A percentile compares a stretch with the other conserved stretches of the same genome.
Conservation (phyloP, 2,797 vertebrate species). For the Acipenser ruthenus region DNA sequence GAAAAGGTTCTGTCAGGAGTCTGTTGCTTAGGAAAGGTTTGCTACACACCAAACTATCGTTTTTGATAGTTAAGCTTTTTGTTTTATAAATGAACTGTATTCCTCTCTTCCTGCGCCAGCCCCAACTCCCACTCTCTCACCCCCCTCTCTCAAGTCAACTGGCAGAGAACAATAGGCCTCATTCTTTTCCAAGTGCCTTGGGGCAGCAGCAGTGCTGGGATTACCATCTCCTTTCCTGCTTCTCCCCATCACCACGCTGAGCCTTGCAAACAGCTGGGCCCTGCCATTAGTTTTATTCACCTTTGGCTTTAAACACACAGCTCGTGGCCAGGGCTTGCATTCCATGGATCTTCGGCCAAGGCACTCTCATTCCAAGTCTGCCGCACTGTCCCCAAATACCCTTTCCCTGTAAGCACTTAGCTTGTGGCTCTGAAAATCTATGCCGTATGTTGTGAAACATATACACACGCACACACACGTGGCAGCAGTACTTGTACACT, state of each 20-base stretch:
- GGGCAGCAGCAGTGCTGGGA: not conserved
- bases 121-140: slow-evolving; percentile 1
- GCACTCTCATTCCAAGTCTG: too few relatives aligned
- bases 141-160: not conserved
- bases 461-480: too few relatives aligned
- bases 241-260: not conserved
- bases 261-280: not conserved
- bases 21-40: too few relatives aligned
- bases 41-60: too few relatives aligned
- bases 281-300: slow-evolving; percentile 1
- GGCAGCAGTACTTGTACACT: too few relatives aligned
- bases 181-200: not conserved
- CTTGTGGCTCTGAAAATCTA: too few relatives aligned
- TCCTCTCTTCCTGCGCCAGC: not conserved
- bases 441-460: too few relatives aligned
- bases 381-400: too few relatives aligned
- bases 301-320: not conserved
- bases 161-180: slow-evolving; percentile 3
- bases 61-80: too few relatives aligned
- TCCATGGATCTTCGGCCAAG: not conserved
- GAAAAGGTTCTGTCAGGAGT: too few relatives aligned
- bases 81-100: not conserved
- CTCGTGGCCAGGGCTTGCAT: not conserved
- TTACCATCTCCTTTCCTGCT: not conserved
- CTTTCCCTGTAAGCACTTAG: too few relatives aligned